Percentiles rank a stretch among this genome's conserved stretches.
Evolutionary conservation across 2,888 invertebrate species (phyloP).

Genomic region (Craniophora ligustri): DNA sequence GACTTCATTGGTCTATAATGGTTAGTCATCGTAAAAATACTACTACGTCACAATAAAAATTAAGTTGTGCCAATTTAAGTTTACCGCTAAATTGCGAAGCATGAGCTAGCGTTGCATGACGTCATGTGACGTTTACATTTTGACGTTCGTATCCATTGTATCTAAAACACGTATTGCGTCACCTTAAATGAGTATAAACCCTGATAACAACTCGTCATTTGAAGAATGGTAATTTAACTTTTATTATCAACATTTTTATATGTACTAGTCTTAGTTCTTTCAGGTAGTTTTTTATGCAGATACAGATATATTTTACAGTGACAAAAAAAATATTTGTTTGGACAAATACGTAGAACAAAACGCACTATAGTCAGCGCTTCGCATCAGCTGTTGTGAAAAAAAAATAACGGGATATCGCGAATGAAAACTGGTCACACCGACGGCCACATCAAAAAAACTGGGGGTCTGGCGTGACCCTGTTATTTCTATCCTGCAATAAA

Average conservation of each 20-base stretch:
- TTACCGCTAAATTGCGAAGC: constrained; percentile 62
- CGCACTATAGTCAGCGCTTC: constrained; percentile 65
- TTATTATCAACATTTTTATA: constrained; percentile 31
- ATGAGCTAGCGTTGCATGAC: constrained; percentile 67
- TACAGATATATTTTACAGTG: background rate
- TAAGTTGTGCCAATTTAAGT: constrained; percentile 54
- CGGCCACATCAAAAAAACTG: constrained; percentile 88
- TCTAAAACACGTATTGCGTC: constrained; percentile 25
- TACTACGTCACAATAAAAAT: constrained; percentile 11
- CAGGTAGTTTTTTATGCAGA: background rate
- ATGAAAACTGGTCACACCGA: constrained; percentile 86
- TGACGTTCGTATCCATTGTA: constrained; percentile 35
- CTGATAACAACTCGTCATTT: background rate
- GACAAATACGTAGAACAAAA: constrained; percentile 57
- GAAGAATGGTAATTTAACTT: constrained; percentile 17
- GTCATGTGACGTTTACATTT: constrained; percentile 59
- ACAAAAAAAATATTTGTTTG: constrained; percentile 4
- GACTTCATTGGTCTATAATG: too few species aligned
- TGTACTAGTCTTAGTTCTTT: background rate
- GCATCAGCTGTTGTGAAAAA: constrained; percentile 87
- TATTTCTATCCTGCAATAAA: constrained; percentile 87
- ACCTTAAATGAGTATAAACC: constrained; percentile 4
- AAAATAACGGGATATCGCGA: constrained; percentile 86
- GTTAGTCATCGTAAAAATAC: constrained; percentile 4
- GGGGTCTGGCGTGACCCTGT: constrained; percentile 89